Evolutionary conservation across 2,888 invertebrate genomes (phyloP), one percentile per base, ranked within the genome.

Genomic region (Drosophila flavopinicola): DNA sequence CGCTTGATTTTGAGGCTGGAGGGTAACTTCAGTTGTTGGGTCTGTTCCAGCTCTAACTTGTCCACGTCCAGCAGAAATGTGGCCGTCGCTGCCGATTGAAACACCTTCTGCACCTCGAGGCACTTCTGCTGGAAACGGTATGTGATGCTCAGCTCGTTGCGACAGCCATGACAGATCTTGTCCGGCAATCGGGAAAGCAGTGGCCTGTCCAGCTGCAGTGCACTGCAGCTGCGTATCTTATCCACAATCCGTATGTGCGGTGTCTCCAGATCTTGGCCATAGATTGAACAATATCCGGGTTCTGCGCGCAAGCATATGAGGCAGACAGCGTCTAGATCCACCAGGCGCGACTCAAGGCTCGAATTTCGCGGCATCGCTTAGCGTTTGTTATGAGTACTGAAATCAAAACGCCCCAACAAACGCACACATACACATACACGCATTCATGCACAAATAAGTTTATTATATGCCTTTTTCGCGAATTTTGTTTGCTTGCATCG

Each of bases 61-160:
- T 75, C 70, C 17, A 64, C 59, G 13, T 65, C 67, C 17, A 70
- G 24, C 13, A 76, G 47, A 54, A 78, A 11, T 33, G 74, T 41
- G 70, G 77, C 45, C 66, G 56, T 35, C 4, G 54, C 32, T 1
- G 77, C 66, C 1, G 75, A 60, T 27, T 76, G 86, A 17, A 91
- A 88, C 3, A 91, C 84, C 3, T 89, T 84, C 32, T 86, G 85
- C 0, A 91, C 89, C n/a, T 87, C 83, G 32, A 89, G 83, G 37
- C 91, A 91, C 48, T 90, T 91, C 30, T 85, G 87, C 0, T 88
- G 88, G 60, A 91, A 91, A 20, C 88, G 85, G 69, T 88, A 91
- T 3, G 91, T 88, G 1, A 88, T 77, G 41, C 82, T 80, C 1
- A 91, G 68, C 58, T 91, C 91, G 1, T 74, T 60, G 4, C 89